Evolutionary conservation across 2,797 vertebrate genomes (phyloP).

Genomic region (Catamblyrhynchus diadema): DNA sequence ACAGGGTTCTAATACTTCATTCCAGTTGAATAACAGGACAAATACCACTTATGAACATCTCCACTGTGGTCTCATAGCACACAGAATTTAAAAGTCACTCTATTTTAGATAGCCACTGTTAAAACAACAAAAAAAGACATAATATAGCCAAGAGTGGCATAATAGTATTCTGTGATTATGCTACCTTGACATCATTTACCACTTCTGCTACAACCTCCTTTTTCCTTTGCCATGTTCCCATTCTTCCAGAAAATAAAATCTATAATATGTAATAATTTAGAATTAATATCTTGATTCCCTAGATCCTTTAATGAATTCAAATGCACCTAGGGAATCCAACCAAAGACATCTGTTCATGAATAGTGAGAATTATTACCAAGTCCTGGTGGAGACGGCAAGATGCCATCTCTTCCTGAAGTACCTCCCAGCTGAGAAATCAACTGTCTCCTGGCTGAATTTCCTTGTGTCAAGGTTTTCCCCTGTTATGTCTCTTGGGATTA

Average conservation of each 20-base stretch:
- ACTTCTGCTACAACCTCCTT: slow-evolving; percentile 40
- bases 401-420: slow-evolving; percentile 79
- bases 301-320: slow-evolving; percentile 80
- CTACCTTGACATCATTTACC: slow-evolving; percentile 41
- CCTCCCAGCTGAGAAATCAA: slow-evolving; percentile 80
- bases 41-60: neutral
- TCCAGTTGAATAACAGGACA: neutral
- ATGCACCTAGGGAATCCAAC: slow-evolving; percentile 78
- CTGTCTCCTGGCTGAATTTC: slow-evolving; percentile 72
- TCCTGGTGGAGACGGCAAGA: slow-evolving; percentile 75
- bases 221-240: slow-evolving; percentile 51
- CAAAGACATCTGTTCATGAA: slow-evolving; percentile 84
- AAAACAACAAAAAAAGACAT: neutral
- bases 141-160: neutral
- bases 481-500: slow-evolving; percentile 55
- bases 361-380: slow-evolving; percentile 80
- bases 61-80: neutral
- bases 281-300: slow-evolving; percentile 80
- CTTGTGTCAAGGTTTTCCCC: slow-evolving; percentile 63
- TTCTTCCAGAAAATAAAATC: slow-evolving; percentile 74
- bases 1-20: neutral
- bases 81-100: neutral
- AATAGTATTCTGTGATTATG: neutral
- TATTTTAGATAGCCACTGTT: neutral
- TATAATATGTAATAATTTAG: slow-evolving; percentile 80